Evolutionary conservation across 2,888 invertebrate genomes (phyloP).

Genomic region (Coleophora deauratella): DNA sequence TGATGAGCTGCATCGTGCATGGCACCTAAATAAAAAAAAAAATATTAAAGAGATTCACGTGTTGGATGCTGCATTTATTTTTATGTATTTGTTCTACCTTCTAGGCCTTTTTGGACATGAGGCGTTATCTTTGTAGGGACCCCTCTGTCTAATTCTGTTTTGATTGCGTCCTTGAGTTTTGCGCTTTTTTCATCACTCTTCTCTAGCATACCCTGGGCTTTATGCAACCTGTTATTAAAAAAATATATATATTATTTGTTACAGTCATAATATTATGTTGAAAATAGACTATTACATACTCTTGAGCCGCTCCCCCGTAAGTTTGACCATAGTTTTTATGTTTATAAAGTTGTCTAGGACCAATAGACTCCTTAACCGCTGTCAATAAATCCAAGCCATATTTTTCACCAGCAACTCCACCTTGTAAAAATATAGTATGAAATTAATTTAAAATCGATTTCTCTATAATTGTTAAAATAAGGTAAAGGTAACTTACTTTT

Average conservation of each 20-base stretch:
- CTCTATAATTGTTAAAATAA: no score
- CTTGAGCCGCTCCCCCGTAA: slow-evolving; percentile 30
- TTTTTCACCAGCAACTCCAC: slow-evolving; percentile 43
- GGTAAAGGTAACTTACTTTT: slow-evolving; percentile 35
- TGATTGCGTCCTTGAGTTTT: slow-evolving; percentile 29
- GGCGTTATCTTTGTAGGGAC: slow-evolving; percentile 33
- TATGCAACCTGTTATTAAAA: slow-evolving; percentile 31
- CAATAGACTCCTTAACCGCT: slow-evolving; percentile 36
- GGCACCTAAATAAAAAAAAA: slow-evolving; percentile 25
- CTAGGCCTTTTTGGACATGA: slow-evolving; percentile 24
- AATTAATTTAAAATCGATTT: no score
- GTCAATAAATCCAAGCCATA: slow-evolving; percentile 38
- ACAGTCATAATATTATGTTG: no score
- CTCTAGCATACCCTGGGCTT: slow-evolving; percentile 29
- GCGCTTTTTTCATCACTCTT: slow-evolving; percentile 22
- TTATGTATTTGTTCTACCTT: slow-evolving; percentile 23
- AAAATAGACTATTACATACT: neutral
- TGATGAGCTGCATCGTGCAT: slow-evolving; percentile 38
- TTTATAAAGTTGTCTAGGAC: slow-evolving; percentile 35
- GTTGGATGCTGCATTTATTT: no score
- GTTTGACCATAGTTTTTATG: slow-evolving; percentile 39
- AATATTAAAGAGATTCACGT: neutral
- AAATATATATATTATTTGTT: no score
- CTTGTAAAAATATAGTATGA: slow-evolving; percentile 19
- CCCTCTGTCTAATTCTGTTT: slow-evolving; percentile 32